Percentiles rank a stretch among this genome's conserved stretches.
phyloP scores from a whole-genome alignment of 2,888 invertebrate genomes.

The Xanthia icteritia region DNA sequence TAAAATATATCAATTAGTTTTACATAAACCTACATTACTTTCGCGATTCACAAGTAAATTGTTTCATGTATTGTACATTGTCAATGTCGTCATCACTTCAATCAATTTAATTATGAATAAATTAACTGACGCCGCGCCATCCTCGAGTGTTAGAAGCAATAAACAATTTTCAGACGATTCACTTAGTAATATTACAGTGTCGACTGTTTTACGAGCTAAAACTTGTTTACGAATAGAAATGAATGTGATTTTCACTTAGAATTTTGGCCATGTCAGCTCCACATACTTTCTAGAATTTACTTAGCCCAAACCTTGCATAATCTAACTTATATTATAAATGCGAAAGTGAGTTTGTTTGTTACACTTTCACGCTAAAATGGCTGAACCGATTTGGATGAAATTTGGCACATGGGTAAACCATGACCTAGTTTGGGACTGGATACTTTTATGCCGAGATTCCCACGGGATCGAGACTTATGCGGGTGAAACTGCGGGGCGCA shows the following conservation, averaged over 20 bases:
- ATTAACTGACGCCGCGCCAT: slow-evolving; percentile 28
- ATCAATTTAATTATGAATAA: slow-evolving; percentile 47
- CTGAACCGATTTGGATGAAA: too few species aligned
- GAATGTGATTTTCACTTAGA: not conserved
- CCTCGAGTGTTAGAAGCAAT: not conserved
- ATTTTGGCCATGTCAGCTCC: not conserved
- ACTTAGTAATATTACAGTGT: slow-evolving; percentile 12
- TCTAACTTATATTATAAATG: too few species aligned
- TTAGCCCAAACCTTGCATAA: not conserved
- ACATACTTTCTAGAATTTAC: not conserved
- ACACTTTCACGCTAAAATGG: too few species aligned
- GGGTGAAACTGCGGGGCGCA: too few species aligned
- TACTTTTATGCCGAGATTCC: too few species aligned
- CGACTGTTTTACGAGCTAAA: slow-evolving; percentile 2
- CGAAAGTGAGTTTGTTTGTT: too few species aligned
- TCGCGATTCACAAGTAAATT: slow-evolving; percentile 13
- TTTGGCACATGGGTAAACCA: too few species aligned
- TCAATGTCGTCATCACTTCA: slow-evolving; percentile 18
- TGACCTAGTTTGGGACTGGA: too few species aligned
- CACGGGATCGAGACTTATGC: too few species aligned
- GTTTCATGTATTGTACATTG: slow-evolving; percentile 22
- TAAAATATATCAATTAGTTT: not conserved
- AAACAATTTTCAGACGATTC: slow-evolving; percentile 28
- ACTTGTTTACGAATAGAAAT: slow-evolving; percentile 9
- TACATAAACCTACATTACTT: not conserved